Conservation (phyloP, 2,888 invertebrate genomes). For the Habrosyne pyritoides region DNA sequence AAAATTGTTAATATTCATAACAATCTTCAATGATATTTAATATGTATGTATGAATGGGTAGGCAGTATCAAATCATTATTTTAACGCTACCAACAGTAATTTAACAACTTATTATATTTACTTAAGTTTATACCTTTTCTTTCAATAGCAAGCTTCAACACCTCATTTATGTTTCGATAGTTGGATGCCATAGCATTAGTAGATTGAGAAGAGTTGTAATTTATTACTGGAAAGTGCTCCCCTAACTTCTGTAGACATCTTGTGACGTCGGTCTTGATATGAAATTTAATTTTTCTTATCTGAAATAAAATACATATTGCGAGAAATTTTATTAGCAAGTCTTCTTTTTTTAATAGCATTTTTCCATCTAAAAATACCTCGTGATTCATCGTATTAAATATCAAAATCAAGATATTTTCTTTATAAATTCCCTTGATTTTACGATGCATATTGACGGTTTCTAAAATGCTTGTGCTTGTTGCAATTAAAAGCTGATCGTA, state of each 20-base stretch:
- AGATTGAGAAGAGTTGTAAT: slow-evolving; percentile 33
- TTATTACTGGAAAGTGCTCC: slow-evolving; percentile 55
- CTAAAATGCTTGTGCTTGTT: slow-evolving; percentile 55
- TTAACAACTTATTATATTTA: neutral
- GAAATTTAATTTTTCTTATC: slow-evolving; percentile 70
- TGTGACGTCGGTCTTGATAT: slow-evolving; percentile 46
- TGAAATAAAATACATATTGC: slow-evolving; percentile 39
- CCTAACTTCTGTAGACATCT: slow-evolving; percentile 48
- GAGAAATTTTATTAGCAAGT: no score
- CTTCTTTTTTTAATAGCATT: no score
- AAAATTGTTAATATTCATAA: no score
- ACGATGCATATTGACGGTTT: slow-evolving; percentile 56
- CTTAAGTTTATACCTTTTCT: slow-evolving; percentile 43
- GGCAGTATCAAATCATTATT: no score
- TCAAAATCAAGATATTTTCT: slow-evolving; percentile 61
- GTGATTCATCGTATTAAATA: slow-evolving; percentile 38
- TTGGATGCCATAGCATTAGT: slow-evolving; percentile 28
- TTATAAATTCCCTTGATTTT: slow-evolving; percentile 70
- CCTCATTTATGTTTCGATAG: slow-evolving; percentile 53
- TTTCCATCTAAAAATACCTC: no score
- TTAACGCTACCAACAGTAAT: no score
- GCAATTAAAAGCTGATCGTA: slow-evolving; percentile 63
- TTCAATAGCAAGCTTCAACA: slow-evolving; percentile 52
- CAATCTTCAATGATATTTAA: no score
- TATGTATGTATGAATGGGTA: no score